A percentile compares a stretch with the other conserved stretches of the same genome.
phyloP scores from a whole-genome alignment of 2,888 invertebrate genomes.

The Drosophila subquinaria region DNA sequence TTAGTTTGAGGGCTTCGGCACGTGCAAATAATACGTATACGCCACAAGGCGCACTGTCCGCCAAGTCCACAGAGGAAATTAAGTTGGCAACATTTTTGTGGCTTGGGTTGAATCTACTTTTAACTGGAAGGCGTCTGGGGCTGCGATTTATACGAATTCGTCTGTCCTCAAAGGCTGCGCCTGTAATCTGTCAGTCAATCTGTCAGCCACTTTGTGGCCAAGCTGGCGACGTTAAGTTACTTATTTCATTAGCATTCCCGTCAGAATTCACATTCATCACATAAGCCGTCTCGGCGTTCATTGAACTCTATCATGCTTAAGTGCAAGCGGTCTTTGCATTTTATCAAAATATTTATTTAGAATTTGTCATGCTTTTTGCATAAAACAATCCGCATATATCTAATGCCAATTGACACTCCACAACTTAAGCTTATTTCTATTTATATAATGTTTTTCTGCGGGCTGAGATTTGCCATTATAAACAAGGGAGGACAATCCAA shows the following conservation, averaged over 20 bases:
- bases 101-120: constrained; percentile 22
- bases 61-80: background rate
- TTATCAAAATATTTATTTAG: constrained; percentile 2
- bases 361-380: constrained; percentile 3
- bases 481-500: background rate
- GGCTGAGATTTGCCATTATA: background rate
- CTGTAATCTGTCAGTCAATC: constrained; percentile 40
- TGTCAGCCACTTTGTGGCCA: constrained; percentile 35
- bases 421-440: background rate
- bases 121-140: constrained; percentile 29
- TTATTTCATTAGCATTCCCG: constrained; percentile 36
- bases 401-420: background rate
- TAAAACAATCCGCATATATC: background rate
- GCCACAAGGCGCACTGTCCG: constrained; percentile 22
- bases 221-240: constrained; percentile 21
- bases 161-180: constrained; percentile 16
- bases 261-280: constrained; percentile 18
- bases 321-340: background rate
- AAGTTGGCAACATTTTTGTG: constrained; percentile 6
- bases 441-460: background rate
- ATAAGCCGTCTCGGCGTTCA: constrained; percentile 1
- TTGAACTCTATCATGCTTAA: background rate
- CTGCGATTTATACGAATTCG: constrained; percentile 31
- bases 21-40: constrained; percentile 45
- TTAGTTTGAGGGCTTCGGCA: constrained; percentile 31